Evolutionary conservation across 2,888 invertebrate genomes (phyloP).

Genomic region (Zhuqinia jingwanae): DNA sequence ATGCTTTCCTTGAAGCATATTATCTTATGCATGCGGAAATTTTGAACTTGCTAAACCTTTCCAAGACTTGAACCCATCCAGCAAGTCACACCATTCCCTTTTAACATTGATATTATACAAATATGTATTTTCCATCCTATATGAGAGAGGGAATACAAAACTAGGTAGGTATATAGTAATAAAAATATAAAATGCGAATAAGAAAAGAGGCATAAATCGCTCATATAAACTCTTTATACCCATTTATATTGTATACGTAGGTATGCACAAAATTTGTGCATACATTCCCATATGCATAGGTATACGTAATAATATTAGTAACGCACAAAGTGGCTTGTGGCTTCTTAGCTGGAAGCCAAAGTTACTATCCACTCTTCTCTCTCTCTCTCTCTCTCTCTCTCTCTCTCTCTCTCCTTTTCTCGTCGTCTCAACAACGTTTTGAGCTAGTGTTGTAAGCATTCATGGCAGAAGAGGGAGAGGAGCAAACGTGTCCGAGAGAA

Average conservation of each 20-base stretch:
- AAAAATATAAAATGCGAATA: no score
- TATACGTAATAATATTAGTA: constrained; percentile 11
- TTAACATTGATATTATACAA: no score
- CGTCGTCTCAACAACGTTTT: constrained; percentile 21
- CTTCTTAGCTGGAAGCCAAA: constrained; percentile 29
- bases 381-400: not conserved
- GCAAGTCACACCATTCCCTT: not conserved
- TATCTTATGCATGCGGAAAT: not conserved
- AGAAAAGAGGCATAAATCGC: no score
- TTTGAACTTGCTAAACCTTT: not conserved
- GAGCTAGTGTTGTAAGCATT: constrained; percentile 23
- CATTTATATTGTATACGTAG: no score
- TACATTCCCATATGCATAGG: no score
- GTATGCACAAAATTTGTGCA: no score
- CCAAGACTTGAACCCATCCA: not conserved
- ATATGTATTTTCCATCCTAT: no score
- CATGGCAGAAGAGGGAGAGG: constrained; percentile 9
- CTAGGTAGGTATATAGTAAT: no score
- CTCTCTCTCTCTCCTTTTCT: not conserved
- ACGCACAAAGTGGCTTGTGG: constrained; percentile 31
- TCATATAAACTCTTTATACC: no score
- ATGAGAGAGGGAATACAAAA: no score
- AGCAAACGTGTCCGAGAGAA: constrained; percentile 1
- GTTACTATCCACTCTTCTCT: constrained; percentile 8
- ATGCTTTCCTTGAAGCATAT: constrained; percentile 6